Evolutionary conservation across 2,888 invertebrate genomes (phyloP).

Genomic region (Minunthozetes semirufus): DNA sequence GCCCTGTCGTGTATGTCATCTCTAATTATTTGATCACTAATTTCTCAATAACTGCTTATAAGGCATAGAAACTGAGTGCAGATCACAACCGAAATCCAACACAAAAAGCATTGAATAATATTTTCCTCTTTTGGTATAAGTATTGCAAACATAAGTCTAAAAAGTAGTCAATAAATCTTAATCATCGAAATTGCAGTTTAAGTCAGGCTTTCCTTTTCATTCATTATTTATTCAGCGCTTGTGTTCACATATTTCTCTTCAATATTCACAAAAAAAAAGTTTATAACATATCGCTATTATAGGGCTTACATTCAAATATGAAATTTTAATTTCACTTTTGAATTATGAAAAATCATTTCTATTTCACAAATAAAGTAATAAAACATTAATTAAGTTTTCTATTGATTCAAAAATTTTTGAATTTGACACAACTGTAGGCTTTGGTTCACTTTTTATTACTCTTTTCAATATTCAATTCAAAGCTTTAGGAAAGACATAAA

Average conservation of each 20-base stretch:
- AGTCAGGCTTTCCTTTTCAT: neutral
- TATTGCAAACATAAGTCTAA: conserved; percentile 25
- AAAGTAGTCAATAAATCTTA: conserved; percentile 26
- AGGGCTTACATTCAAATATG: conserved; percentile 6
- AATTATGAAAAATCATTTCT: conserved; percentile 17
- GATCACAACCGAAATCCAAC: neutral
- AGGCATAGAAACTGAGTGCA: neutral
- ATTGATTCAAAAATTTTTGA: conserved; percentile 17
- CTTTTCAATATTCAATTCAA: neutral
- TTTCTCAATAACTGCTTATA: neutral
- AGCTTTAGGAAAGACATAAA: neutral
- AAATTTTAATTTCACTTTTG: conserved; percentile 18
- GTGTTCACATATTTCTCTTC: neutral
- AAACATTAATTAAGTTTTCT: conserved; percentile 19
- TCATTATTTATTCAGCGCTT: conserved; percentile 17
- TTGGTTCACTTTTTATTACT: neutral
- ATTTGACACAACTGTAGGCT: neutral
- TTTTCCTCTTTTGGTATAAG: neutral
- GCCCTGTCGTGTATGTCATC: neutral
- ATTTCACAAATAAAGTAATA: conserved; percentile 22
- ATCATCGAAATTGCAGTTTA: conserved; percentile 4
- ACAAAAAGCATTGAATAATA: conserved; percentile 14
- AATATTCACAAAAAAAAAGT: neutral
- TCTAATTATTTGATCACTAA: conserved; percentile 15
- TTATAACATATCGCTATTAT: neutral